Evolutionary conservation across 2,797 vertebrate genomes (phyloP), one percentile per base, ranked within the genome.

Genomic region (Carcharodon carcharias): DNA sequence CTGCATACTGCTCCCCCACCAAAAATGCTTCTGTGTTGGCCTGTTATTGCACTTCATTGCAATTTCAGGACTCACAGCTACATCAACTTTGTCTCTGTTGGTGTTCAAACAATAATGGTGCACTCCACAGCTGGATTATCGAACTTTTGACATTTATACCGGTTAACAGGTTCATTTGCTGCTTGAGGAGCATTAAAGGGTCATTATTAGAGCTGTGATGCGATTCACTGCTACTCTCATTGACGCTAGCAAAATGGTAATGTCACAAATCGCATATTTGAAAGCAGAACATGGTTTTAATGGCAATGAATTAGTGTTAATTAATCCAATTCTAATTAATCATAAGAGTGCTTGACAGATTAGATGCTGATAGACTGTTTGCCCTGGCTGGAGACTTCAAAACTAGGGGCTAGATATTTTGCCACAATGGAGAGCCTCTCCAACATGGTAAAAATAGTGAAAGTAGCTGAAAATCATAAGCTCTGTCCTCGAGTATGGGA

Each of bases 121-220:
- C 63, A 67, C 61, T 65, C 91, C 91, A 67, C 91, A 93, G 91
- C 91, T 67, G 91, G 91, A 93, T 45, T 93, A 67, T 93, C 63
- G 63, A 93, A 93, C 91, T 93, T 65, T 93, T 93, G 91, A 93
- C 91, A 93, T 93, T 93, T 93, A 67, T 93, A 23, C 91, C 45
- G 91, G 91, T 93, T 93, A 93, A 67, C 61, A 67, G 91, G 91
- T 63, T 93, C 91, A 93, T 93, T 93, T 67, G 91, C 91, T 93
- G 61, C 91, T 93, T 65, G 91, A 67, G 63, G 63, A 40, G 91
- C 61, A 93, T 93, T 93, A 65, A 67, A 65, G 91, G 63, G 26
- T 93, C 91, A 63, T 93, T 67, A 67, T 40, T 93, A 67, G 91
- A 93, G 91, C 91, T 93, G 91, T 65, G 91, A 28, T 65, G 61